Percentiles rank a stretch among this genome's conserved stretches.
phyloP scores from a whole-genome alignment of 2,888 invertebrate genomes.

The Synanthedon vespiformis region DNA sequence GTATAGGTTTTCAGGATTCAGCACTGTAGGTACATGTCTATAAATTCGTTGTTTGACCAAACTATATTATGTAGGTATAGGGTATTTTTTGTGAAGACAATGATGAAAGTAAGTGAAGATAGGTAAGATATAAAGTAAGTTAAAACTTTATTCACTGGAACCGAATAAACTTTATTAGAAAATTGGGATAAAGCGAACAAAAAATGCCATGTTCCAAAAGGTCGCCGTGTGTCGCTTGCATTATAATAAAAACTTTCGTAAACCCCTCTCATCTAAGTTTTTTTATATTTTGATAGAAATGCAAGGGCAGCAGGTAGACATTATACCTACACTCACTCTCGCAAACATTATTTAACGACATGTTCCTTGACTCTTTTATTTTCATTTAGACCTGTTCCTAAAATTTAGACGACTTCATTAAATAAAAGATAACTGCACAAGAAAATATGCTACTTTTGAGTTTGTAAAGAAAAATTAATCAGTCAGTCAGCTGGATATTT shows the following conservation, averaged over 20 bases:
- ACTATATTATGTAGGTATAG: too few relatives aligned
- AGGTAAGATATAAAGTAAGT: constrained; percentile 4
- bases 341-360: constrained; percentile 27
- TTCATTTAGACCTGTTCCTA: background rate
- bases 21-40: too few relatives aligned
- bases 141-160: constrained; percentile 25
- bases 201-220: constrained; percentile 54
- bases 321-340: constrained; percentile 16
- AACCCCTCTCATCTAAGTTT: constrained; percentile 54
- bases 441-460: too few relatives aligned
- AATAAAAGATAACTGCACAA: too few relatives aligned
- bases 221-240: constrained; percentile 54
- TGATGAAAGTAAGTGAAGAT: too few relatives aligned
- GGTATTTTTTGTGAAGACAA: too few relatives aligned
- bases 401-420: too few relatives aligned
- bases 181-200: constrained; percentile 56
- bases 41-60: too few relatives aligned
- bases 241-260: constrained; percentile 51
- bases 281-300: constrained; percentile 54
- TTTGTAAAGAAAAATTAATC: too few relatives aligned
- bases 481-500: too few relatives aligned
- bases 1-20: too few relatives aligned
- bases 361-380: background rate
- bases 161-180: constrained; percentile 66
- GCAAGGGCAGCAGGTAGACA: constrained; percentile 56